Percentiles rank a stretch among this genome's conserved stretches.
Evolutionary conservation across 1,140 invertebrate species (phyloP).

Genomic region (Hormaphis cornu): DNA sequence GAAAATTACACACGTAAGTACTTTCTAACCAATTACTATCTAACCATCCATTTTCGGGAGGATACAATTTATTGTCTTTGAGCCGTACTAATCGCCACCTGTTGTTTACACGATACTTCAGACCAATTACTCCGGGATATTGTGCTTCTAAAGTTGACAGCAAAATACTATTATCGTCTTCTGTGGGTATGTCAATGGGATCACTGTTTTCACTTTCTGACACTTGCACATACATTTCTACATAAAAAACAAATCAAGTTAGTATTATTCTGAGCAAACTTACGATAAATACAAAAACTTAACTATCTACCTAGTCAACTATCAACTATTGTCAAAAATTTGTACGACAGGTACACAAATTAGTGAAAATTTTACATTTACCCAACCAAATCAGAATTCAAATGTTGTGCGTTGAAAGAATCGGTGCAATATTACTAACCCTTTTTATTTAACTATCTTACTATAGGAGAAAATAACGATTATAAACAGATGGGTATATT

Average conservation of each 20-base stretch:
- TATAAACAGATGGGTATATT: too few species aligned
- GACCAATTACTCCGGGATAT: conserved; percentile 82
- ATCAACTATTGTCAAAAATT: too few species aligned
- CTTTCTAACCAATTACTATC: conserved; percentile 79
- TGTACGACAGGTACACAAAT: too few species aligned
- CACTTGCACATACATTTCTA: conserved; percentile 49
- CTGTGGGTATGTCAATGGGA: conserved; percentile 82
- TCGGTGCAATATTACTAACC: too few species aligned
- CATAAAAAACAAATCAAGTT: neutral
- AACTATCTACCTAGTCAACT: too few species aligned
- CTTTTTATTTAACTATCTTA: too few species aligned
- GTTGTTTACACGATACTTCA: conserved; percentile 82
- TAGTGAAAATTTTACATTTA: too few species aligned
- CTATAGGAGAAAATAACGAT: too few species aligned
- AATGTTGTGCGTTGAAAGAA: too few species aligned
- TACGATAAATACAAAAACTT: neutral
- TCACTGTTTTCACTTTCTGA: conserved; percentile 83
- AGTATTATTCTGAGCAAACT: neutral
- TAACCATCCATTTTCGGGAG: conserved; percentile 82
- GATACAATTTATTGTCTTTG: conserved; percentile 73
- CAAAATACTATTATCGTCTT: conserved; percentile 74
- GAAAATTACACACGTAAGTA: conserved; percentile 88
- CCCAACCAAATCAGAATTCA: too few species aligned
- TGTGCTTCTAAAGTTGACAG: conserved; percentile 79
- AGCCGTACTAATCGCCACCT: conserved; percentile 76